Conservation (phyloP, 2,113 vertebrate species). For the Caretta caretta region DNA sequence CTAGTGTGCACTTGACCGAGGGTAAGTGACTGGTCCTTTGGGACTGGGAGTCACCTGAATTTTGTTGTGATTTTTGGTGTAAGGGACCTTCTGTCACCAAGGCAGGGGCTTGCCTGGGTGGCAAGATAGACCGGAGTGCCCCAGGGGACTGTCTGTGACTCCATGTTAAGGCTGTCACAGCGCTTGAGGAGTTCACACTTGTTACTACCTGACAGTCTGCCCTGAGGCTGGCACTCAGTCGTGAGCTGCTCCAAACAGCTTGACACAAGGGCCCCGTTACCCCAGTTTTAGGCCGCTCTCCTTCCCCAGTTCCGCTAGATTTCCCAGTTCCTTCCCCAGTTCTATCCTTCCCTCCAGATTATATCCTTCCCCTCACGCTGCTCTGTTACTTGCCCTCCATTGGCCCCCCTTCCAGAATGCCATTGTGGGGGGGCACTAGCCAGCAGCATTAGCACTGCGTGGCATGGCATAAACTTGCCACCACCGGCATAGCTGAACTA, state of each 20-base stretch:
- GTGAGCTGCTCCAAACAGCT: not conserved
- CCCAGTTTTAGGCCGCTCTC: not conserved
- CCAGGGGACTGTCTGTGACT: not conserved
- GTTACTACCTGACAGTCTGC: not conserved
- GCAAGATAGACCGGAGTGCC: not conserved
- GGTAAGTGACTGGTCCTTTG: not conserved
- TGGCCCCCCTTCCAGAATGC: accelerated
- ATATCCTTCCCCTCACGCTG: not conserved
- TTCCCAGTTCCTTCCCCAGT: accelerated
- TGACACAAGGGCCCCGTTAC: not conserved
- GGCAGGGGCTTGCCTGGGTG: not conserved
- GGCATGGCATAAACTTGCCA: not conserved
- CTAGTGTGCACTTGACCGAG: not conserved
- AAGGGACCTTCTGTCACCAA: not conserved
- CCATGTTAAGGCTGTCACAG: not conserved
- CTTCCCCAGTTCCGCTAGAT: accelerated
- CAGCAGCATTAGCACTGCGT: not conserved
- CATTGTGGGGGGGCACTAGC: not conserved
- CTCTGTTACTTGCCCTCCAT: not conserved
- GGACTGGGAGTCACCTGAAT: not conserved
- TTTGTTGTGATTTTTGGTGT: not conserved
- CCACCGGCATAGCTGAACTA: not conserved
- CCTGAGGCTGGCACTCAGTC: not conserved
- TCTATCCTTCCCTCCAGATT: not conserved
- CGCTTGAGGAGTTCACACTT: not conserved